Evolutionary conservation across 1,140 invertebrate genomes (phyloP).

Genomic region (Mya arenaria): DNA sequence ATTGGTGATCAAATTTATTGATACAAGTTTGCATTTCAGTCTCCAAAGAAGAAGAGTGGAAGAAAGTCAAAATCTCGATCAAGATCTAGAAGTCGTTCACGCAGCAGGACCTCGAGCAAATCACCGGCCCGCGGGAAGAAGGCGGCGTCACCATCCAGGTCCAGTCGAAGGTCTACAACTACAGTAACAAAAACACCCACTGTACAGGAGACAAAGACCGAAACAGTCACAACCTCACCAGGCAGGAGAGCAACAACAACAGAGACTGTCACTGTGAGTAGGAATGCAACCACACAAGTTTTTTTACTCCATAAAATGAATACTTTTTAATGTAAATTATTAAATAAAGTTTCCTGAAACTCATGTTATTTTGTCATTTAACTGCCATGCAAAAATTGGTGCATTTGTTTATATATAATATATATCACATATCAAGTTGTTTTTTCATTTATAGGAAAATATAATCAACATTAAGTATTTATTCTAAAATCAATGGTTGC

Average conservation of each 20-base stretch:
- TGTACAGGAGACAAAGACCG: constrained; percentile 21
- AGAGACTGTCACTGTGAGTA: constrained; percentile 35
- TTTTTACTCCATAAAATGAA: no score
- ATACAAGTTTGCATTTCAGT: constrained; percentile 1
- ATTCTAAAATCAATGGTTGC: no score
- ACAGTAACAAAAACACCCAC: not conserved
- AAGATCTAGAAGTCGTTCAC: not conserved
- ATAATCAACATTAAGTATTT: no score
- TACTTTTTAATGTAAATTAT: not conserved
- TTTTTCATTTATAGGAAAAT: no score
- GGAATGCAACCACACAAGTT: no score
- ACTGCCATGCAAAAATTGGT: not conserved
- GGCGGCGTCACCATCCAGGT: not conserved
- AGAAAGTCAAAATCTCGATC: not conserved
- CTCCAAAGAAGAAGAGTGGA: constrained; percentile 8
- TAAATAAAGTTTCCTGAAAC: not conserved
- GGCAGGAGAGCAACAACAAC: constrained; percentile 9
- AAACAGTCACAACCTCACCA: constrained; percentile 29
- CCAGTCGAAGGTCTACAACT: not conserved
- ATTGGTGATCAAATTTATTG: no score
- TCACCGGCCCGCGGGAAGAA: not conserved
- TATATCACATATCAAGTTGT: no score
- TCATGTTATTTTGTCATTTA: no score
- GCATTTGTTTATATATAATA: not conserved
- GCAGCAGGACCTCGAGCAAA: not conserved